phyloP scores from a whole-genome alignment of 2,113 vertebrate genomes.

The Oncorhynchus masou region DNA sequence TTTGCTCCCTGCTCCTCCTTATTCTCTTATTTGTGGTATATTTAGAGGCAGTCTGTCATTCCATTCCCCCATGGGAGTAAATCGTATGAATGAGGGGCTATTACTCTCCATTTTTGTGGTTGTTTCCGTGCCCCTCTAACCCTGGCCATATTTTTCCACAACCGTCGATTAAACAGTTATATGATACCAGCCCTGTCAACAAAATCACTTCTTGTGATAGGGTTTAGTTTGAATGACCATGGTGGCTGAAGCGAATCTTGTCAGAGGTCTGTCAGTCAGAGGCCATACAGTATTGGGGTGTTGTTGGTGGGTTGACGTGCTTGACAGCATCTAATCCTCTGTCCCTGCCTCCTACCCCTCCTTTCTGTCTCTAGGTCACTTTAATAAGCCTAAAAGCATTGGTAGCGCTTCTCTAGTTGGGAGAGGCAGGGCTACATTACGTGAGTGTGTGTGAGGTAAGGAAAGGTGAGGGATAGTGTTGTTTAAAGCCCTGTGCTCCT shows the following conservation, averaged over 20 bases:
- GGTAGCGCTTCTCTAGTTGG: not conserved
- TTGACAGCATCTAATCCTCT: not conserved
- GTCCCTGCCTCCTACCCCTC: not conserved
- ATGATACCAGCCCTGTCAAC: too few relatives aligned
- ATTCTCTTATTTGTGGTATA: conserved; percentile 55
- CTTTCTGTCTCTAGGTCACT: conserved; percentile 2
- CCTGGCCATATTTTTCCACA: not conserved
- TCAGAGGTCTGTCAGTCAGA: too few relatives aligned
- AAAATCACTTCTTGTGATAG: too few relatives aligned
- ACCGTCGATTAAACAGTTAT: too few relatives aligned
- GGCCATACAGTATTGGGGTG: too few relatives aligned
- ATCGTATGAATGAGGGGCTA: conserved; percentile 40
- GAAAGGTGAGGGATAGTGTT: conserved; percentile 10
- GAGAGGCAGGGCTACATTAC: conserved; percentile 32
- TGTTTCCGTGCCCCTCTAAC: not conserved
- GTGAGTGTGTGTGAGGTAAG: conserved; percentile 10
- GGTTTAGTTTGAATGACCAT: too few relatives aligned
- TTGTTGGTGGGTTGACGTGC: too few relatives aligned
- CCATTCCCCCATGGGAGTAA: conserved; percentile 56
- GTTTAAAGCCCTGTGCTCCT: conserved; percentile 17
- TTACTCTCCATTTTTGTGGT: conserved; percentile 43
- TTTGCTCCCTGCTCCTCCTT: conserved; percentile 2
- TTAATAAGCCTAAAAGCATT: conserved; percentile 49
- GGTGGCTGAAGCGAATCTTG: too few relatives aligned
- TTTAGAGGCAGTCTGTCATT: conserved; percentile 59